phyloP scores from a whole-genome alignment of 2,113 vertebrate genomes.

The Aleadryas rufinucha region DNA sequence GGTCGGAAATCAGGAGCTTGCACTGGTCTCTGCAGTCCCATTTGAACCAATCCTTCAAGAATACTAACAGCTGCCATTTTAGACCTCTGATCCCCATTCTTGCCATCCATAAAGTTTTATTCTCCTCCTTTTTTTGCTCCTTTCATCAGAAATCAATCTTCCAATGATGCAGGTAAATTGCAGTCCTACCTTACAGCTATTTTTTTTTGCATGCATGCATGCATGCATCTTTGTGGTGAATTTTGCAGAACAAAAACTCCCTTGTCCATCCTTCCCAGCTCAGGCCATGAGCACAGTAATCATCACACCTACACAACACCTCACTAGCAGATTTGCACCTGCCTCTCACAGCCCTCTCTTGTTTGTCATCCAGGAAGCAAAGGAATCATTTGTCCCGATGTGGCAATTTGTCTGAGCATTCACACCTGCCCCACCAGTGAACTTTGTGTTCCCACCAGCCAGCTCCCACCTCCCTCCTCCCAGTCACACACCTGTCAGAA shows the following conservation, averaged over 20 bases:
- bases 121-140: not conserved
- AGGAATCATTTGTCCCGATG: not conserved
- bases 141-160: slow-evolving; percentile 29
- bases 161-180: not conserved
- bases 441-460: not conserved
- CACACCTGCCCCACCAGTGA: not conserved
- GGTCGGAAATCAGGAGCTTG: not conserved
- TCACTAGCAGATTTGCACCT: not conserved
- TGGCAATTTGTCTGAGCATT: not conserved
- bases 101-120: slow-evolving; percentile 23
- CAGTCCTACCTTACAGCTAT: not conserved
- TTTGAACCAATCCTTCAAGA: slow-evolving; percentile 15
- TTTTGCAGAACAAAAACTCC: not conserved
- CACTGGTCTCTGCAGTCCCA: not conserved
- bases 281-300: not conserved
- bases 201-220: too few relatives aligned
- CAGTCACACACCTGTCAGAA: not conserved
- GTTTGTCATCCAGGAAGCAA: not conserved
- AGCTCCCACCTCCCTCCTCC: not conserved
- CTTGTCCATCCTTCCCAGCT: not conserved
- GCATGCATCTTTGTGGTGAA: not conserved
- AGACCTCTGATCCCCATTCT: not conserved
- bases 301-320: not conserved
- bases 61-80: slow-evolving; percentile 50
- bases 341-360: not conserved